Evolutionary conservation across 1,140 invertebrate genomes (phyloP), one percentile per base, ranked within the genome.

Genomic region (Hesperophylax magnus): DNA sequence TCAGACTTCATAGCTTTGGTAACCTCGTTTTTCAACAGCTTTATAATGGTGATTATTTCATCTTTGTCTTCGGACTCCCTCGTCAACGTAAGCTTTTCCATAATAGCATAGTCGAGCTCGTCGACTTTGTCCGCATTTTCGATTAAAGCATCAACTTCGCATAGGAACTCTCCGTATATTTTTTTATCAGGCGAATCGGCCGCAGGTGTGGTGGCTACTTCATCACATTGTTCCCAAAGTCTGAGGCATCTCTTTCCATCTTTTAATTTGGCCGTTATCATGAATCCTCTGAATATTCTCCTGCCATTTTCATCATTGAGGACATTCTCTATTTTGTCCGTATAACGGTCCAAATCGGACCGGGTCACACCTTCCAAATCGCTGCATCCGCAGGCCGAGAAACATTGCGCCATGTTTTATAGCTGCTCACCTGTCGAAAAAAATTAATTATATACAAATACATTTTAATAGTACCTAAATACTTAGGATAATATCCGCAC

Each of bases 241-340:
- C 87, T 86, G 34, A 90, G 83, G 27, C 85, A 85, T 79, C 82
- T 84, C 20, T 86, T 86, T 20, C 88, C 89, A 75, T 86, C 83
- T 81, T 82, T 87, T 84, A 90, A 85, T 71, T 89, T 88, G 20
- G 86, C 86, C 4, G 88, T 87, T 65, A 85, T 86, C 88, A 90
- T 89, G 78, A 88, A 90, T 81, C 88, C 88, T 79, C 88, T 87
- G 82, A 90, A 90, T 11, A 89, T 82, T 22, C 86, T 85, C 69
- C 87, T 86, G 2, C 89, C 89, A 75, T 88, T 90, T 72, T 89
- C 88, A 81, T 90, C 87, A 54, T 86, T 88, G 27, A 90, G 83
- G 34, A 90, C 88, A 86, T 90, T 90, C 83, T 90, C 89, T 72
- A 90, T 88, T 85, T 87, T 89, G 78, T 90, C 89, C 9, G 89